phyloP scores from a whole-genome alignment of 92 coral and sea anemone species.

The Zoanthus sociatus region DNA sequence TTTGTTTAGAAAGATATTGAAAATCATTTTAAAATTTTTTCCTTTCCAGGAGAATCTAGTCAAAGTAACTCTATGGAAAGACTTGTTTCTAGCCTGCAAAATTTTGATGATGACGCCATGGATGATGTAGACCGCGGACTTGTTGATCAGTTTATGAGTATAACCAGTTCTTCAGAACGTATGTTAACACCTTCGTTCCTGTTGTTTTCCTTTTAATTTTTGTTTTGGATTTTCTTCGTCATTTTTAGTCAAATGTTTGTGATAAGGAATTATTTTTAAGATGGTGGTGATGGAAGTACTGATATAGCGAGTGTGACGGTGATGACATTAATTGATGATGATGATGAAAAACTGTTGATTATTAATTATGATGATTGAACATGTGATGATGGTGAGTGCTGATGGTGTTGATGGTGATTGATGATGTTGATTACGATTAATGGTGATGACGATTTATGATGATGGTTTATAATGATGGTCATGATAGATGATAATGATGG shows the following conservation, averaged over 20 bases:
- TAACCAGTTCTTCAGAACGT: slow-evolving; percentile 89
- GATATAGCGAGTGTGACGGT: background rate
- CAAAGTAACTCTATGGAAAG: slow-evolving; percentile 29
- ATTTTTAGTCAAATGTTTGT: background rate
- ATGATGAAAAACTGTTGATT: background rate
- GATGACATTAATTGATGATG: background rate
- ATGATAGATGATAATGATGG: background rate
- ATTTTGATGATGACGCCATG: slow-evolving; percentile 15
- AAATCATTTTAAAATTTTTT: background rate
- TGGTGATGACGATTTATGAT: background rate
- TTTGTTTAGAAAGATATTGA: background rate
- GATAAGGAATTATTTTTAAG: background rate
- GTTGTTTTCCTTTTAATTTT: too few relatives aligned
- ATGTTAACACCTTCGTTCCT: background rate
- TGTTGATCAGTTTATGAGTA: slow-evolving; percentile 80
- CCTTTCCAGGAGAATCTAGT: slow-evolving; percentile 9
- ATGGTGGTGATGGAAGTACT: background rate
- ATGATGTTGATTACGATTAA: background rate
- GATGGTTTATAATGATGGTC: background rate
- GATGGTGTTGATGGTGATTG: background rate
- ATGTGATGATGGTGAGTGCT: background rate
- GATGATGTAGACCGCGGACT: slow-evolving; percentile 53
- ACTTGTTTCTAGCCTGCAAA: slow-evolving; percentile 3
- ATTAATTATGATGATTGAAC: background rate
- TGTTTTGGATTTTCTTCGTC: too few relatives aligned